Evolutionary conservation across 2,113 vertebrate species (phyloP).

Genomic region (Melanotaenia duboulayi): DNA sequence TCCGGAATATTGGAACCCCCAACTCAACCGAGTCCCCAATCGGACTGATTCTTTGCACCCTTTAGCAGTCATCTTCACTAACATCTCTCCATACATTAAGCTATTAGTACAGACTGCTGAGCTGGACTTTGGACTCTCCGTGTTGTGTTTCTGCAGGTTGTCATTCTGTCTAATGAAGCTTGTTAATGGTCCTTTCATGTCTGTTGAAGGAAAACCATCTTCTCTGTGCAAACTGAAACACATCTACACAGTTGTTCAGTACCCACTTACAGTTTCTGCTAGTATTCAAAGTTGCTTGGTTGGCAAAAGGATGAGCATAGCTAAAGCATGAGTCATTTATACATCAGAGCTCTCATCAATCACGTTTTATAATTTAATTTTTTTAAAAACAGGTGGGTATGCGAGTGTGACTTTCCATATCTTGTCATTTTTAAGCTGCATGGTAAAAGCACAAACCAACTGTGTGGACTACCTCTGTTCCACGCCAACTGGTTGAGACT

Average conservation of each 20-base stretch:
- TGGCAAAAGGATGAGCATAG: slow-evolving; percentile 28
- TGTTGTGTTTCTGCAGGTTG: slow-evolving; percentile 35
- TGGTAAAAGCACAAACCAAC: slow-evolving; percentile 11
- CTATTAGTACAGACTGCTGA: slow-evolving; percentile 45
- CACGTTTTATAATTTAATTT: not conserved
- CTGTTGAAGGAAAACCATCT: slow-evolving; percentile 28
- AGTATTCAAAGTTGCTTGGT: slow-evolving; percentile 18
- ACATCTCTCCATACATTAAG: slow-evolving; percentile 6
- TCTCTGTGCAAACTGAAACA: slow-evolving; percentile 45
- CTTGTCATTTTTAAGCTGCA: slow-evolving; percentile 1
- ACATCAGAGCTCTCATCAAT: slow-evolving; percentile 8
- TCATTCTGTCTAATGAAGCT: slow-evolving; percentile 65
- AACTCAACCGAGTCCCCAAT: too few species aligned
- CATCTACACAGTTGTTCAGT: slow-evolving; percentile 20
- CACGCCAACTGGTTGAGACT: not conserved
- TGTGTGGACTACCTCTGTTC: slow-evolving; percentile 1
- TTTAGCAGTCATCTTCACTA: slow-evolving; percentile 26
- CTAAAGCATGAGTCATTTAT: slow-evolving; percentile 19
- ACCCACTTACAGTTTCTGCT: slow-evolving; percentile 6
- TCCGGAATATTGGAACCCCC: too few species aligned
- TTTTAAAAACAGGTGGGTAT: not conserved
- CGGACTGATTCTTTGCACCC: too few species aligned
- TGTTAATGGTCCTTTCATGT: slow-evolving; percentile 61
- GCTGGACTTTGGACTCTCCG: slow-evolving; percentile 47
- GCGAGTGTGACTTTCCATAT: not conserved